Conservation (phyloP, 2,888 invertebrate genomes). For the Cephus sareptanus region DNA sequence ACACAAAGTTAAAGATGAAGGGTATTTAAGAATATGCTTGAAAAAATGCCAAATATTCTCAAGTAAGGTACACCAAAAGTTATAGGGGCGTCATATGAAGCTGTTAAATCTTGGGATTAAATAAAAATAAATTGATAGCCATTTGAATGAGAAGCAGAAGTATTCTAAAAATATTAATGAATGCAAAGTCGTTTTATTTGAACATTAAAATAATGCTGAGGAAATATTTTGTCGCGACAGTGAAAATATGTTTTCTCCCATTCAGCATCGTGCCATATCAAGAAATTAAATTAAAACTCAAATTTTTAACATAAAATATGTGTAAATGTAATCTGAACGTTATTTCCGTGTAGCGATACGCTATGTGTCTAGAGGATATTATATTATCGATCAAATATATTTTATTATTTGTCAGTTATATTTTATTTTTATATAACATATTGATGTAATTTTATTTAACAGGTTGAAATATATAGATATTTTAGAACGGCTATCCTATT, state of each 20-base stretch:
- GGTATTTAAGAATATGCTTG: too few relatives aligned
- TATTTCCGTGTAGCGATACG: background rate
- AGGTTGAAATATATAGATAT: slow-evolving; percentile 32
- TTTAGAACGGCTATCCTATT: slow-evolving; percentile 13
- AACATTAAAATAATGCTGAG: background rate
- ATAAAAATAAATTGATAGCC: too few relatives aligned
- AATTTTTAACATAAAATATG: background rate
- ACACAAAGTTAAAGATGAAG: too few relatives aligned
- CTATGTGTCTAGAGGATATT: slow-evolving; percentile 4
- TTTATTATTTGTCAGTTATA: slow-evolving; percentile 34
- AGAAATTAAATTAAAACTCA: background rate
- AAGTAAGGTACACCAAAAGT: too few relatives aligned
- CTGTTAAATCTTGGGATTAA: too few relatives aligned
- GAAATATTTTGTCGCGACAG: background rate
- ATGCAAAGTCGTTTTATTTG: background rate
- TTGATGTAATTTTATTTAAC: slow-evolving; percentile 17
- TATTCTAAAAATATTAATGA: background rate
- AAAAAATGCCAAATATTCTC: too few relatives aligned
- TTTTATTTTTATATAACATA: slow-evolving; percentile 40
- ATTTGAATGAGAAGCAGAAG: too few relatives aligned
- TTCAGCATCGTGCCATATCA: background rate
- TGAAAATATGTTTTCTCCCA: background rate
- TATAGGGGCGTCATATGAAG: too few relatives aligned
- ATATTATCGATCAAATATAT: slow-evolving; percentile 20
- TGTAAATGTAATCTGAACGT: background rate